Base-by-base conservation (phyloP, 2,888 invertebrate genomes). In the Cartodere bifasciata region DNA sequence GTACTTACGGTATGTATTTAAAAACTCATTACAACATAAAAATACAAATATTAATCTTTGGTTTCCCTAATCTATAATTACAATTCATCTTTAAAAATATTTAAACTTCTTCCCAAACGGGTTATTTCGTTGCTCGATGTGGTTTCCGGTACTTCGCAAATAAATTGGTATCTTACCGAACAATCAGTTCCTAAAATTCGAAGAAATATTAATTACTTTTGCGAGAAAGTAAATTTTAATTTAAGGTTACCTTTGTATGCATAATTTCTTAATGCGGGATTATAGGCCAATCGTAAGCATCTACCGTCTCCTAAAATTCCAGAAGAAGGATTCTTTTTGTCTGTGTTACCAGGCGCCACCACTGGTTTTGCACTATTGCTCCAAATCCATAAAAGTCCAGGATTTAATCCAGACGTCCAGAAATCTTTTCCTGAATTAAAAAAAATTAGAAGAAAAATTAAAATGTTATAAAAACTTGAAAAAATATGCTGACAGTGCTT, bases 361-460 rank as follows among this genome's bases (percentile, higher is more conserved):
- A 86, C 76, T 0, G 85, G 82, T 35, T 76, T 70, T 1, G 81
- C 86, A 16, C 80, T 82, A 52, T 78, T 78, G 9, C 84, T 73
- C 86, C 86, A 86, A 52, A 86, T 85, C 86, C 86, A 86, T 29
- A 86, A 62, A 9, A 86, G 63, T 2, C 86, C 86, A 0, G 86
- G 86, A 62, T 86, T 86, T 34, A 86, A 62, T 0, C 84, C 86
- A 16, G 83, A 85, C 9, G 83, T 75, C 86, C 86, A 86, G 56
- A 73, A 84, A 48, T 80, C 80, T 40, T 68, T 69, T 4, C 76
- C 81, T 68, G 62, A 23, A 42, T 42, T 23, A 27, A 17, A 31
- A 31, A 13, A 31, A 23, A 32, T 12, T 6, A 13, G 24, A 26
- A 16, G 16, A 22, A 15, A 27, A 7, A 29, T 9, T n/a, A 35